Evolutionary conservation across 2,888 invertebrate species (phyloP).

Genomic region (Dendrolimus pini): DNA sequence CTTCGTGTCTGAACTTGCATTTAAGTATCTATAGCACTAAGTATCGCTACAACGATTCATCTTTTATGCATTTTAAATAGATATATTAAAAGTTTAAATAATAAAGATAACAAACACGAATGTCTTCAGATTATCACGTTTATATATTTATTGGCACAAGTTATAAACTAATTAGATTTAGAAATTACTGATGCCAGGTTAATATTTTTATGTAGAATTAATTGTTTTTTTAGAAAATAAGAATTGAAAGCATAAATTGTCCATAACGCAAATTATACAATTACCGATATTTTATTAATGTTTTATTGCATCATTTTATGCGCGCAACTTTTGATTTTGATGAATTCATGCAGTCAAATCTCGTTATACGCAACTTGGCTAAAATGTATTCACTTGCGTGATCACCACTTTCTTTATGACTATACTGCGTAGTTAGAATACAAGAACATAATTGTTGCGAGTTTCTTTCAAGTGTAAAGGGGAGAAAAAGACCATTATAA

Average conservation of each 20-base stretch:
- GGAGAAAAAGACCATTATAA: constrained; percentile 61
- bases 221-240: constrained; percentile 17
- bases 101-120: constrained; percentile 27
- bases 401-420: not conserved
- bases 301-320: constrained; percentile 31
- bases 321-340: constrained; percentile 26
- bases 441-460: constrained; percentile 9
- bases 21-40: constrained; percentile 35
- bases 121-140: constrained; percentile 53
- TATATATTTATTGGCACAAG: constrained; percentile 63
- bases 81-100: constrained; percentile 19
- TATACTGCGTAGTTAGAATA: constrained; percentile 15
- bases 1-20: constrained; percentile 23
- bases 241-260: not conserved
- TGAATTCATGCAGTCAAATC: constrained; percentile 78
- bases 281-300: constrained; percentile 19
- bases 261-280: constrained; percentile 13
- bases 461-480: constrained; percentile 25
- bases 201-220: constrained; percentile 24
- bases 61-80: constrained; percentile 50
- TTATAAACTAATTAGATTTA: constrained; percentile 45
- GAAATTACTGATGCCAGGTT: constrained; percentile 36
- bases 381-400: not conserved
- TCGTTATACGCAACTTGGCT: constrained; percentile 75
- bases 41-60: constrained; percentile 60